Percentiles rank a stretch among this genome's conserved stretches.
These are phyloP conservation scores for Zosterops hypoxanthus DNA, from an alignment of 2,113 vertebrate genomes.

Conservation along the genomic window DNA sequence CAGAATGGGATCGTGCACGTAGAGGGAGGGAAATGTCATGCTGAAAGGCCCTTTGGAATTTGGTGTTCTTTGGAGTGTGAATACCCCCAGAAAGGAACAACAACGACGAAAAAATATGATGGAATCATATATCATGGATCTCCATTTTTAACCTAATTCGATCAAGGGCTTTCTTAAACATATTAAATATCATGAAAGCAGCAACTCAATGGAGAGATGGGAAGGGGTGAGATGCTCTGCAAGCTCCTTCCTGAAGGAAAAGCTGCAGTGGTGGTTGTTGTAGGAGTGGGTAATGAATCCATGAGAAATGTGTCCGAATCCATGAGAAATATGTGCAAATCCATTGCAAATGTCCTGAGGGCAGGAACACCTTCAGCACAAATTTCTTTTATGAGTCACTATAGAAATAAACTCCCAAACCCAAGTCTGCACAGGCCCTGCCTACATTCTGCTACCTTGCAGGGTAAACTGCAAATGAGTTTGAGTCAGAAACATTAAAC, in stretches of 20 bases:
- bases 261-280: neutral
- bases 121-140: neutral
- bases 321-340: neutral
- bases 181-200: neutral
- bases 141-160: neutral
- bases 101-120: neutral
- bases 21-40: neutral
- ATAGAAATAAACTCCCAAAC: neutral
- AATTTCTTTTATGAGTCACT: neutral
- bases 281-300: neutral
- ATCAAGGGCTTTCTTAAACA: neutral
- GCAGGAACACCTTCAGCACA: neutral
- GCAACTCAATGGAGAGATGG: neutral
- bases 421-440: neutral
- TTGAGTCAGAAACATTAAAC: neutral
- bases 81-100: neutral
- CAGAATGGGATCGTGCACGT: neutral
- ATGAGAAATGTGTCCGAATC: neutral
- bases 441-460: neutral
- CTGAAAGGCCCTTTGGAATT: neutral
- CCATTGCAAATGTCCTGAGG: rapidly evolving
- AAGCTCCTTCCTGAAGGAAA: neutral
- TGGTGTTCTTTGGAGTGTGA: neutral
- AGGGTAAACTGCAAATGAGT: neutral
- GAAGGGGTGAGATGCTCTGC: neutral